Percentiles rank a stretch among this genome's conserved stretches.
These are phyloP conservation scores for Salarias fasciatus DNA, from an alignment of 2,797 vertebrate genomes.

Conservation along the genomic window DNA sequence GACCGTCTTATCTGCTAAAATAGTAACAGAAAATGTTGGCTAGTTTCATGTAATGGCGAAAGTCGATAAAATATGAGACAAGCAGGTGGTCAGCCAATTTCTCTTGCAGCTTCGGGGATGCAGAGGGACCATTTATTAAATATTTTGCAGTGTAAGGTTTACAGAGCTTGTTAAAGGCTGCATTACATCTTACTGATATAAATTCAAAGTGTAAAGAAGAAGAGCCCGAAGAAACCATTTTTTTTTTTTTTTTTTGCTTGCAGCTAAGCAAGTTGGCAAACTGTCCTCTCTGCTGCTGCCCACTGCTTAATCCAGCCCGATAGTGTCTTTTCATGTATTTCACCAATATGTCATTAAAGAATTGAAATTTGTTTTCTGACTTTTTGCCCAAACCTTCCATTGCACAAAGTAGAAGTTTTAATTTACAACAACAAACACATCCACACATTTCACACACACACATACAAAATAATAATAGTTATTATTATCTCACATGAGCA, in stretches of 20 bases:
- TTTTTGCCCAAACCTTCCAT: background rate
- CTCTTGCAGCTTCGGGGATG: conserved; percentile 6
- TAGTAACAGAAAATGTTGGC: conserved; percentile 47
- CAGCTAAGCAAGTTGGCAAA: no score
- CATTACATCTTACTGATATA: background rate
- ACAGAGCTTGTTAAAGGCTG: conserved; percentile 2
- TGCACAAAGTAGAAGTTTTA: conserved; percentile 10
- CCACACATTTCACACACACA: background rate
- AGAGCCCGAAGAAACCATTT: no score
- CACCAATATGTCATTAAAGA: no score
- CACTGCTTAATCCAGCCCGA: background rate
- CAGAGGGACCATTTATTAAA: conserved; percentile 10
- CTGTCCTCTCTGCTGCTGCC: background rate
- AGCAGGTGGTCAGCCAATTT: conserved; percentile 22
- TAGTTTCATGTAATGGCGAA: conserved; percentile 26
- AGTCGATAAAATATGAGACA: conserved; percentile 53
- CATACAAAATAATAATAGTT: conserved; percentile 8
- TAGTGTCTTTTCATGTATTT: background rate
- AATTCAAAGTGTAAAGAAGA: conserved; percentile 1
- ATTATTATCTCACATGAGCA: background rate
- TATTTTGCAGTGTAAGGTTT: conserved; percentile 9
- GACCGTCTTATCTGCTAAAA: conserved; percentile 29
- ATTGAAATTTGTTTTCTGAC: background rate
- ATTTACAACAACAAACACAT: conserved; percentile 10
- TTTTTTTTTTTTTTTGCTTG: no score